Evolutionary conservation across 2,113 vertebrate species (phyloP).

Genomic region (Phylloscopus whistleri): DNA sequence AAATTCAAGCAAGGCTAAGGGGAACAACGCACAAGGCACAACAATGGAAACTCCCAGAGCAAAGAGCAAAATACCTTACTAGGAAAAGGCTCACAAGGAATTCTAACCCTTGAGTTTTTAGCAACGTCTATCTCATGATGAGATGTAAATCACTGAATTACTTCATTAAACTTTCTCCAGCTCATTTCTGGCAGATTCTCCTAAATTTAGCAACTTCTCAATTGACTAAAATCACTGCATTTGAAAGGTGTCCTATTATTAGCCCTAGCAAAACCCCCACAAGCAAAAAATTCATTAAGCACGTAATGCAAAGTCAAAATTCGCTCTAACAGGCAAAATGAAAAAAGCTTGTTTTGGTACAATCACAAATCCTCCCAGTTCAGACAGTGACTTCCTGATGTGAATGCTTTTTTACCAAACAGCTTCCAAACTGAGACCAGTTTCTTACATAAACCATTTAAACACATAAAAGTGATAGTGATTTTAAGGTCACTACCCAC

Average conservation of each 20-base stretch:
- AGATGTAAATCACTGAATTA: background rate
- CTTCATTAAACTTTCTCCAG: background rate
- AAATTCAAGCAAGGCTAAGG: background rate
- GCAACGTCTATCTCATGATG: background rate
- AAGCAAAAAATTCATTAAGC: background rate
- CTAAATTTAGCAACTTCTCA: background rate
- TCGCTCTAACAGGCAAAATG: background rate
- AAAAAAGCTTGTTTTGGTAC: background rate
- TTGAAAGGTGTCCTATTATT: background rate
- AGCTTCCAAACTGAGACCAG: background rate
- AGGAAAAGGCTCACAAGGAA: background rate
- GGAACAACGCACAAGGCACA: background rate
- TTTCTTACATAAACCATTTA: background rate
- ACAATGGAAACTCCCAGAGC: background rate
- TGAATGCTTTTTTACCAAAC: background rate
- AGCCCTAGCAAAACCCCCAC: background rate
- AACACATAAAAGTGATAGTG: background rate
- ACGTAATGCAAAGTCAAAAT: background rate
- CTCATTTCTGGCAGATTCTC: background rate
- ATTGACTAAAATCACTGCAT: background rate
- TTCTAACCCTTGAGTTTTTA: background rate
- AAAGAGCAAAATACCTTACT: background rate
- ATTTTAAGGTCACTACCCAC: background rate
- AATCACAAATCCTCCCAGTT: background rate
- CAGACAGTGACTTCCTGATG: background rate